Evolutionary conservation across 2,888 invertebrate genomes (phyloP), one percentile per base, ranked within the genome.

Genomic region (Pristionchus japonicus): DNA sequence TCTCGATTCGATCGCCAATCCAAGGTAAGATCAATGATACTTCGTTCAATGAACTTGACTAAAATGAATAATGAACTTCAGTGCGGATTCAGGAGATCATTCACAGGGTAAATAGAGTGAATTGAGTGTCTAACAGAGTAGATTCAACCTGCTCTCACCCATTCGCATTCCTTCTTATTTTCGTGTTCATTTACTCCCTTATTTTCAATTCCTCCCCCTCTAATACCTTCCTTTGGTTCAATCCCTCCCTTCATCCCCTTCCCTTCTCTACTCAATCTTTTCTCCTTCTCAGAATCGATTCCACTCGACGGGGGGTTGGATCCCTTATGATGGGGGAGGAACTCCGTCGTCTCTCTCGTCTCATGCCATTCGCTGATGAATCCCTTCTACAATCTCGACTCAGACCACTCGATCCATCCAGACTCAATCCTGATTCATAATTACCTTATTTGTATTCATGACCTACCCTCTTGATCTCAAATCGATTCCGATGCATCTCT

Each of bases 1-100:
- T 77, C 87, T 92, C 67, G 92, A 92, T 86, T 91, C 90, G 6
- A 91, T 91, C 47, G 92, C 91, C 4, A 90, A 91, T 77, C 91
- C 91, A 27, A 88, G 89, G 40, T 82, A 11, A 27, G 67, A 83
- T 61, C n/a, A 84, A n/a, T 57, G 20, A 13, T 7, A 3, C 0
- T 15, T 57, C 37, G 4, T 37, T 20, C 61, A 43, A 7, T 43
- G 3, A 27, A 85, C 11, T 31, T 7, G 0, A 40, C 23, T 4
- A 49, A 82, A n/a, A 61, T 37, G 3, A 49, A 86, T 64, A 34
- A 40, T 37, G 37, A 70, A 31, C n/a, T 40, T 70, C 86, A 52
- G 67, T 64, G 86, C 49, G 57, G 88, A 34, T 86, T 86, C 34
- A 86, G 89, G 49, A 49, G 88, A 49, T 82, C 13, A 84, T 34